Evolutionary conservation across 2,113 vertebrate genomes (phyloP), one percentile per base, ranked within the genome.

Genomic region (Bettongia penicillata): DNA sequence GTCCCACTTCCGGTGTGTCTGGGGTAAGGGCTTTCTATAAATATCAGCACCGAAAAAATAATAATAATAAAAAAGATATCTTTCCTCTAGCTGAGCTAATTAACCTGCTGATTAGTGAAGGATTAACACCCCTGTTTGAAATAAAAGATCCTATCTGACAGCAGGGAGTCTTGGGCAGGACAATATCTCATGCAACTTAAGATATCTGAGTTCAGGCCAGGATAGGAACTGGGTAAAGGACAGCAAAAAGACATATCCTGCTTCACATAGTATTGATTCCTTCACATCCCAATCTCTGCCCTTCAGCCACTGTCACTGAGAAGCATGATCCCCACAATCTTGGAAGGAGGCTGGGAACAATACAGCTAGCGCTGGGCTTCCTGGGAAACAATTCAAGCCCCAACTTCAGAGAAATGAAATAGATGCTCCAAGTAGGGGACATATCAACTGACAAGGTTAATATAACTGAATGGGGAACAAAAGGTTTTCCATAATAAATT

Each of bases 61-160:
- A 48, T n/a, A 61, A 26, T 48, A 3, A 3, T 48, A 89, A 92
- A 95, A 95, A 92, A 96, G 11, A 89, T 94, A 94, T 0, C 96
- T 98, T 98, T 98, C 94, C 90, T 98, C 97, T 98, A 0, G 26
- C 95, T 97, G 94, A 97, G 96, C 95, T 98, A 98, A 98, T 98
- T 97, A 97, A 97, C 57, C 90, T 97, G 96, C 95, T 98, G 97
- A 98, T 98, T 97, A 95, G 93, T 96, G 96, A 50, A 95, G 91
- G 96, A 98, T 98, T 98, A 97, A 96, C 98, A 98, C 98, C 97
- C 98, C 93, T 50, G 0, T 90, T 22, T 91, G 93, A 96, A 98
- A 98, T 37, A 98, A 97, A 98, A 98, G 95, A 95, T 95, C 57
- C 48, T 90, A 96, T 97, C 96, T 98, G 48, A 94, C 52, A 52